A percentile compares a stretch with the other conserved stretches of the same genome.
Evolutionary conservation across 64 coral and sea anemone genomes (phyloP).

Genomic region (Montipora foliosa): DNA sequence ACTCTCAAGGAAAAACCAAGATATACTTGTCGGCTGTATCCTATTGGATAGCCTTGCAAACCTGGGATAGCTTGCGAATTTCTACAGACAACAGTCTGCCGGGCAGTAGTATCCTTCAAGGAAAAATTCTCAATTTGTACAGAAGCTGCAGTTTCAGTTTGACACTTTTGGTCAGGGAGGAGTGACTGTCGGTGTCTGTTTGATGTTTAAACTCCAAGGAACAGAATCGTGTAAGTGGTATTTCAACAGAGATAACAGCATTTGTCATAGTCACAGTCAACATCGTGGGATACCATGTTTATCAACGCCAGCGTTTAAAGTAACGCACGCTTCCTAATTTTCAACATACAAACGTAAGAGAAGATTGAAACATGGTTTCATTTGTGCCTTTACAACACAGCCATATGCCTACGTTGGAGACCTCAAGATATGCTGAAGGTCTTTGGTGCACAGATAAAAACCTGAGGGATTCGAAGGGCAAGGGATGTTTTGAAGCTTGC

Average conservation of each 20-base stretch:
- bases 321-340: background rate
- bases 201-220: background rate
- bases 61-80: too few species aligned
- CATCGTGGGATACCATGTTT: background rate
- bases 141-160: background rate
- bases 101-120: background rate
- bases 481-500: too few species aligned
- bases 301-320: background rate
- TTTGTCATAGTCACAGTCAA: background rate
- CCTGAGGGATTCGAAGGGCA: too few species aligned
- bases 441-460: background rate
- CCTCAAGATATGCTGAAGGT: background rate
- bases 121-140: constrained; percentile 8
- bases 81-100: too few species aligned
- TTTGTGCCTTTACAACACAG: too few species aligned
- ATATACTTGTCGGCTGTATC: too few species aligned
- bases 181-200: background rate
- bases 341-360: background rate
- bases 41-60: too few species aligned
- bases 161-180: background rate
- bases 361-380: too few species aligned
- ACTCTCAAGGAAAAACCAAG: too few species aligned
- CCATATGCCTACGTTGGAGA: too few species aligned
- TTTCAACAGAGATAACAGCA: background rate
- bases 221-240: background rate